A percentile compares a stretch with the other conserved stretches of the same genome.
Conservation (phyloP, 2,797 vertebrate genomes). For the Peromyscus nudipes region DNA sequence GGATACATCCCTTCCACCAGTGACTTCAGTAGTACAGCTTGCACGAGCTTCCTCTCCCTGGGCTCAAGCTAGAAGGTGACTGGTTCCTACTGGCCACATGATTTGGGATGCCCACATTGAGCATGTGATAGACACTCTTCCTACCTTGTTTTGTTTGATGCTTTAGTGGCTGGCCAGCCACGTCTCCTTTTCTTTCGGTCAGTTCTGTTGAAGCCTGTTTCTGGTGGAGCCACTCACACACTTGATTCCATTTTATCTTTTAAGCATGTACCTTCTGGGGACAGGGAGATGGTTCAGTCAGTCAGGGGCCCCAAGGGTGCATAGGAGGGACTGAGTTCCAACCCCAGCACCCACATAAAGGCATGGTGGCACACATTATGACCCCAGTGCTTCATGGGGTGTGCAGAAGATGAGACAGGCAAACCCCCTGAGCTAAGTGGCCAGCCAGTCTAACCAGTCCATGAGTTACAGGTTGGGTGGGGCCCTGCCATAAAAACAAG, state of each 20-base stretch:
- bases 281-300: background rate
- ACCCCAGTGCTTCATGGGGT: background rate
- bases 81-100: background rate
- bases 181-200: conserved; percentile 49
- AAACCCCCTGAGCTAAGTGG: background rate
- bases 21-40: background rate
- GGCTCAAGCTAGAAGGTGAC: background rate
- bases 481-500: background rate
- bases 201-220: conserved; percentile 50
- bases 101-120: background rate
- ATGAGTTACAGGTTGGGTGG: background rate
- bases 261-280: conserved; percentile 48
- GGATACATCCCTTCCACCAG: background rate
- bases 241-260: conserved; percentile 69
- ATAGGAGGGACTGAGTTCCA: too few species aligned
- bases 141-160: background rate
- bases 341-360: too few species aligned
- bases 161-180: conserved; percentile 46
- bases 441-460: background rate
- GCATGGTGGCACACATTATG: background rate
- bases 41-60: background rate
- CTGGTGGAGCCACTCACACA: conserved; percentile 65
- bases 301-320: too few species aligned
- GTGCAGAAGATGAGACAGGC: background rate
- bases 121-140: background rate